phyloP scores from a whole-genome alignment of 2,888 invertebrate species.

The Aproaerema taeniolella region DNA sequence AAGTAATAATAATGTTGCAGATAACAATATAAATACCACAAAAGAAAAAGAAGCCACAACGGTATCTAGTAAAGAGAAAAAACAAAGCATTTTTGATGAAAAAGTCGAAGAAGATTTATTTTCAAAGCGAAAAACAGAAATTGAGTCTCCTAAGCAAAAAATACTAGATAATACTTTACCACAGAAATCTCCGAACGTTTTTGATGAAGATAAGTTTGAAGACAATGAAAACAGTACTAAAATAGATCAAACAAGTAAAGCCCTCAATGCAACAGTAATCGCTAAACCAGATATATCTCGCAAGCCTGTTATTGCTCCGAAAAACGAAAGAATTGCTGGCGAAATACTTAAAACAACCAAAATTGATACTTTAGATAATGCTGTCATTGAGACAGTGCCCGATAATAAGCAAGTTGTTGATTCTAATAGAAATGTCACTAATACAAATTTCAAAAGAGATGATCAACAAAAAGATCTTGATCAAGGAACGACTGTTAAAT shows the following conservation, averaged over 20 bases:
- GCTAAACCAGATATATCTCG: constrained; percentile 1
- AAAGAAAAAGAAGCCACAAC: background rate
- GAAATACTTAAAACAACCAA: too few species aligned
- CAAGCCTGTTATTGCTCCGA: constrained; percentile 2
- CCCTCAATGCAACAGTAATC: background rate
- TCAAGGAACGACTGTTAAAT: background rate
- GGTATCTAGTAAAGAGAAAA: background rate
- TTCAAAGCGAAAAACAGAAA: background rate
- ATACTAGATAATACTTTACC: too few species aligned
- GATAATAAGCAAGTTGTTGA: constrained; percentile 8
- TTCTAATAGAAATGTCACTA: constrained; percentile 6
- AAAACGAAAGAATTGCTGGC: too few species aligned
- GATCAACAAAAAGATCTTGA: background rate
- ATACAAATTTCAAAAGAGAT: background rate
- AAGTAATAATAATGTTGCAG: background rate
- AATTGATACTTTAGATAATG: too few species aligned
- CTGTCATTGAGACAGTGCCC: too few species aligned
- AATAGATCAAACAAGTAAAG: background rate
- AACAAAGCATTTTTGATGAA: background rate
- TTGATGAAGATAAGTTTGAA: background rate
- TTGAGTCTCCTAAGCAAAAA: too few species aligned
- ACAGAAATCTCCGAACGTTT: too few species aligned
- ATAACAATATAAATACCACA: background rate
- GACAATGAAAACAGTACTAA: constrained; percentile 2
- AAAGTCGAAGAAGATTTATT: background rate